Base-by-base conservation (phyloP, 2,888 invertebrate species). In the Neuroscelio doddi region DNA sequence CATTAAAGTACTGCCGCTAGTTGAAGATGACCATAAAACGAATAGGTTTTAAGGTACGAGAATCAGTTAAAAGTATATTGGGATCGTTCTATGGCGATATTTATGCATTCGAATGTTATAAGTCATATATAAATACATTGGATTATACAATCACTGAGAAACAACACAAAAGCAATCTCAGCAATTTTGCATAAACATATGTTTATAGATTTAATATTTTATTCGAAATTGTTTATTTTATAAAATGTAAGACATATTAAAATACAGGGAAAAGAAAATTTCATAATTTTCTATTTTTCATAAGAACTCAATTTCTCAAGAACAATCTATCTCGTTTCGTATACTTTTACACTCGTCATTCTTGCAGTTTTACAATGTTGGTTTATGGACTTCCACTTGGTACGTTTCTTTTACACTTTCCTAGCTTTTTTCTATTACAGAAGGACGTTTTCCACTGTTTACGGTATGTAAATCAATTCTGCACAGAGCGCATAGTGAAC, bases 21-120 rank as follows among this genome's bases (percentile, higher is more conserved):
- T 58, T 62, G 69, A 57, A 64, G 65, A 68, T 75, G 71, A 77
- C 79, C 71, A 80, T 80, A 80, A 80, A 80, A 77, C 68, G 72
- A 73, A 75, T 76, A 72, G 69, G 79, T 76, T 80, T 75, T 69
- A 74, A 46, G 72, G 64, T 68, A 65, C 70, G 50, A 66, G 63
- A 70, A 73, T 70, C 66, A 63, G 52, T 59, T 62, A 46, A 58
- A 38, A 30, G 49, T 38, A 39, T 15, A 9, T 44, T 29, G 15
- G 9, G 9, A 15, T 32, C 49, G 30, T 8, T 36, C 36, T 12
- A 36, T n/a, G 44, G 38, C 52, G 21, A 52, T 42, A 59, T 34
- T 34, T 61, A 53, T 55, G 44, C 55, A 62, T 55, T 62, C 41
- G 55, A 55, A 55, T 55, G 49, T 62, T 38, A n/a, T 5, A 21